These are phyloP conservation scores for Tribolium castaneum DNA, from an alignment of 1,140 invertebrate genomes.

Conservation along the genomic window DNA sequence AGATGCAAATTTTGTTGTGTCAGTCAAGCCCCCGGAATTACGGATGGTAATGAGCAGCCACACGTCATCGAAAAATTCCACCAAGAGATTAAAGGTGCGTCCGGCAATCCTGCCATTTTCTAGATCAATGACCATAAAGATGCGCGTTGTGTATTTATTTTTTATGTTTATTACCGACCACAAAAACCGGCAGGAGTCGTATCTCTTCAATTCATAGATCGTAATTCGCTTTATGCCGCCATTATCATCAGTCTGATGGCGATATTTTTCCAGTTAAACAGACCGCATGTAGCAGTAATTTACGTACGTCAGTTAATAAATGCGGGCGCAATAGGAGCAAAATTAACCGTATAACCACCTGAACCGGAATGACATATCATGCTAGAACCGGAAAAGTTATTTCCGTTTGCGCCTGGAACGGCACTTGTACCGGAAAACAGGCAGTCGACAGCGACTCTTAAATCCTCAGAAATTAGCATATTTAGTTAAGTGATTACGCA, in stretches of 20 bases:
- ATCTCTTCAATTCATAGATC: slow-evolving; percentile 35
- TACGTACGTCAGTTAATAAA: slow-evolving; percentile 16
- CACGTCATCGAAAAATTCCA: background rate
- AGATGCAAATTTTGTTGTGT: background rate
- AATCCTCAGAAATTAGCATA: slow-evolving; percentile 47
- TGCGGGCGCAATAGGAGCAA: slow-evolving; percentile 8
- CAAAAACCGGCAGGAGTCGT: background rate
- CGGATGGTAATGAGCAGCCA: background rate
- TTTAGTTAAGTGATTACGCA: slow-evolving; percentile 46
- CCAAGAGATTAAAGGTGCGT: background rate
- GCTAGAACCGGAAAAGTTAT: slow-evolving; percentile 46
- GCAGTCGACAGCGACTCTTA: slow-evolving; percentile 44
- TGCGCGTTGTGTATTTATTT: slow-evolving; percentile 26
- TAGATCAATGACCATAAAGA: slow-evolving; percentile 6
- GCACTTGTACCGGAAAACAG: slow-evolving; percentile 44
- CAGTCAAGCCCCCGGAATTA: background rate
- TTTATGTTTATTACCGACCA: slow-evolving; percentile 17
- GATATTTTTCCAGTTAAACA: slow-evolving; percentile 25
- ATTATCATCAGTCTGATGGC: slow-evolving; percentile 9
- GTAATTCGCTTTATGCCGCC: slow-evolving; percentile 18
- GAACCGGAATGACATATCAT: slow-evolving; percentile 45
- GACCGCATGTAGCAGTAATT: slow-evolving; percentile 14
- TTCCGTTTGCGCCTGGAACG: slow-evolving; percentile 43
- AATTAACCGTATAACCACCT: slow-evolving; percentile 41
- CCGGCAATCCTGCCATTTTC: background rate